Evolutionary conservation across 2,888 invertebrate genomes (phyloP).

Genomic region (Amphipoea lucens): DNA sequence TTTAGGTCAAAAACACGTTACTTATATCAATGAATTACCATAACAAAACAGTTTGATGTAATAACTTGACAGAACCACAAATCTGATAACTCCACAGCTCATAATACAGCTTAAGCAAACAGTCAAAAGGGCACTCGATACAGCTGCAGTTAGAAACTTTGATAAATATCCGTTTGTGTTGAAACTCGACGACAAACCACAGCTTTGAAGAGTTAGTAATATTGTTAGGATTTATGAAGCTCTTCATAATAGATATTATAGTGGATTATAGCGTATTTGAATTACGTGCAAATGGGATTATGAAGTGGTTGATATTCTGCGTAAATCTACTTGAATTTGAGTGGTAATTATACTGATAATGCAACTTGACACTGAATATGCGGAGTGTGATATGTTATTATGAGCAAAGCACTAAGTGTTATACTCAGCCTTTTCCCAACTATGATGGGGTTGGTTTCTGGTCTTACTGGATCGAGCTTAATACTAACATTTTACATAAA

Average conservation of each 20-base stretch:
- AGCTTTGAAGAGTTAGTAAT: not conserved
- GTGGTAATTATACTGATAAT: not conserved
- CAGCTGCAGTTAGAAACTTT: conserved; percentile 22
- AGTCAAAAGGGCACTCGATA: conserved; percentile 1
- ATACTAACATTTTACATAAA: not conserved
- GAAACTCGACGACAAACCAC: conserved; percentile 5
- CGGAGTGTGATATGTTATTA: not conserved
- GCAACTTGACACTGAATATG: not conserved
- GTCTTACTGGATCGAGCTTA: not conserved
- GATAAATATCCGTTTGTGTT: conserved; percentile 16
- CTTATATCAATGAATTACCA: not conserved
- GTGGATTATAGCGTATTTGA: conserved; percentile 6
- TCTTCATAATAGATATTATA: not conserved
- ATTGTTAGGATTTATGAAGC: not conserved
- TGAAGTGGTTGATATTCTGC: conserved; percentile 7
- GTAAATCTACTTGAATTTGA: conserved; percentile 15
- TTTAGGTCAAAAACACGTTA: not conserved
- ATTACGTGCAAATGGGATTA: not conserved
- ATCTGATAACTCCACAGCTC: not conserved
- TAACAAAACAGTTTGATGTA: not conserved
- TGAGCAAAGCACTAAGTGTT: not conserved
- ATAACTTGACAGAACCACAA: not conserved
- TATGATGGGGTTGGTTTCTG: not conserved
- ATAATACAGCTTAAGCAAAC: not conserved
- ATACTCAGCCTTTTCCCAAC: not conserved